Evolutionary conservation across 2,888 invertebrate genomes (phyloP).

Genomic region (Anticlea derivata): DNA sequence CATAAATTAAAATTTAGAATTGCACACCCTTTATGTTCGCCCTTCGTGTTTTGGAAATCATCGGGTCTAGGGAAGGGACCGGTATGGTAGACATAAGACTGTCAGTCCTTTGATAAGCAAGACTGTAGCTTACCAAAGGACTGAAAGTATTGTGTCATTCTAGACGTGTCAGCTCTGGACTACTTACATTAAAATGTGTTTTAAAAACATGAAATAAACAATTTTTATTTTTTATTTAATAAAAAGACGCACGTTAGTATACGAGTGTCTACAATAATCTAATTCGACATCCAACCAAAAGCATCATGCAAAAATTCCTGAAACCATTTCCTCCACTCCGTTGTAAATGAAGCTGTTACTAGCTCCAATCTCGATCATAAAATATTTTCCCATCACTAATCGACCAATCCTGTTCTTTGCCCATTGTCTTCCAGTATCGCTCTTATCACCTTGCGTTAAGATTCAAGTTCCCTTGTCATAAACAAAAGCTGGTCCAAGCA

Average conservation of each 20-base stretch:
- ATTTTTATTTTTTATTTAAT: too few relatives aligned
- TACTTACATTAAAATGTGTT: too few relatives aligned
- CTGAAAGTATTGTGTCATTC: too few relatives aligned
- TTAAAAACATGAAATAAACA: too few relatives aligned
- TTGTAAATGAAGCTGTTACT: slow-evolving; percentile 7
- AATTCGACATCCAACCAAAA: too few relatives aligned
- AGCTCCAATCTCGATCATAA: slow-evolving; percentile 17
- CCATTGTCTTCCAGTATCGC: neutral
- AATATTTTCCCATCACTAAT: slow-evolving; percentile 26
- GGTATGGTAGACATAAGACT: too few relatives aligned
- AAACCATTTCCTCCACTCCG: neutral
- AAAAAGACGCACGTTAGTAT: too few relatives aligned
- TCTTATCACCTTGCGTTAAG: neutral
- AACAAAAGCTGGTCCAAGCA: slow-evolving; percentile 49
- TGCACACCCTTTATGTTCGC: slow-evolving; percentile 56
- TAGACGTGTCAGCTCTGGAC: too few relatives aligned
- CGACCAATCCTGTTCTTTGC: neutral
- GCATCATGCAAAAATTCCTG: too few relatives aligned
- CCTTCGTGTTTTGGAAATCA: slow-evolving; percentile 58
- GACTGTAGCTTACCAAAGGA: too few relatives aligned
- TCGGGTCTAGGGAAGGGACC: slow-evolving; percentile 26
- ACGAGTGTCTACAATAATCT: too few relatives aligned
- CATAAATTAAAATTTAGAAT: slow-evolving; percentile 83
- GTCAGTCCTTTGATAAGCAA: too few relatives aligned
- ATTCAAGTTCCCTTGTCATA: slow-evolving; percentile 5